These are phyloP conservation scores for Siderastrea siderea DNA, from an alignment of 92 coral and sea anemone species.

Conservation along the genomic window DNA sequence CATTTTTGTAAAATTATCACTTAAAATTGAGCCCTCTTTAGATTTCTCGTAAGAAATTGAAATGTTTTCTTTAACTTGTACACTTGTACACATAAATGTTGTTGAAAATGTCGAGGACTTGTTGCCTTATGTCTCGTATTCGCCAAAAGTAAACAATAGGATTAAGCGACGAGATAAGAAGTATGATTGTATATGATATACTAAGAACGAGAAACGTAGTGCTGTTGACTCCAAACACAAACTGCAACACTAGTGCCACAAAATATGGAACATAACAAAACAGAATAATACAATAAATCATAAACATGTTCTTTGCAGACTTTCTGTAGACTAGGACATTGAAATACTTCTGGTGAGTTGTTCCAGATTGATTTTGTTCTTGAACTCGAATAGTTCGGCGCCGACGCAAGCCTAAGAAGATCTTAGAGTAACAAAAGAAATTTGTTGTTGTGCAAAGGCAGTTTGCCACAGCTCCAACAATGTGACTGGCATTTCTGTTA, in stretches of 20 bases:
- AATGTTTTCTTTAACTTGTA: background rate
- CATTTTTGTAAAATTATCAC: too few relatives aligned
- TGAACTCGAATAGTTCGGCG: slow-evolving; percentile 12
- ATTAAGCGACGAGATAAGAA: slow-evolving; percentile 13
- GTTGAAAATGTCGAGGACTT: background rate
- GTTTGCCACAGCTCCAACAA: slow-evolving; percentile 10
- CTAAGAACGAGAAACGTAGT: background rate
- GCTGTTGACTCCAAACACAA: background rate
- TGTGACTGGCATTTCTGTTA: background rate
- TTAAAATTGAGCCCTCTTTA: too few relatives aligned
- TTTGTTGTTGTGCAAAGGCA: slow-evolving; percentile 8
- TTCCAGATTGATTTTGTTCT: background rate
- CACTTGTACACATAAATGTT: background rate
- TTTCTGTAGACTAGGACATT: slow-evolving; percentile 5
- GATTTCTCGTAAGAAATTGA: too few relatives aligned
- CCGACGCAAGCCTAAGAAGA: slow-evolving; percentile 7
- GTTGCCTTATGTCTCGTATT: slow-evolving; percentile 22
- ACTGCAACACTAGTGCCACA: slow-evolving; percentile 6
- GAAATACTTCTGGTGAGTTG: background rate
- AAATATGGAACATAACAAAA: slow-evolving; percentile 29
- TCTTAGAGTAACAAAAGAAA: slow-evolving; percentile 17
- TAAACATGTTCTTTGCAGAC: slow-evolving; percentile 21
- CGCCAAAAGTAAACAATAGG: slow-evolving; percentile 35
- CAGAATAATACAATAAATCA: slow-evolving; percentile 18
- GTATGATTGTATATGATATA: slow-evolving; percentile 4